Evolutionary conservation across 2,888 invertebrate species (phyloP), one percentile per base, ranked within the genome.

Genomic region (Acleris laterana): DNA sequence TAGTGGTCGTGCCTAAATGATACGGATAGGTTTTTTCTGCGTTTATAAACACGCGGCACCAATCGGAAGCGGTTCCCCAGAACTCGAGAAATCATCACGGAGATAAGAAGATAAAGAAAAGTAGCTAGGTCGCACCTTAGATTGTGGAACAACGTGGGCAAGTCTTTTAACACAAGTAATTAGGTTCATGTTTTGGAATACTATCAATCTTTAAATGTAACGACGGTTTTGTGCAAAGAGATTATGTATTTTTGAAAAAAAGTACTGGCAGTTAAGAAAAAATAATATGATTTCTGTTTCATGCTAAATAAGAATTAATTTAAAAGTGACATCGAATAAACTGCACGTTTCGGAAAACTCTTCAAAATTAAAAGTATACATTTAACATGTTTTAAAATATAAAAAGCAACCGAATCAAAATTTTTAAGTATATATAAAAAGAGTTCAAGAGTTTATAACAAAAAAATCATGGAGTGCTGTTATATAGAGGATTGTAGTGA

Each of bases 401-500:
- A 67, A 75, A 77, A 70, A 57, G 38, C 32, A 32, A 72, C 69
- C 62, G 75, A 72, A 68, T 61, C 38, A 52, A 73, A 77, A 70
- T 69, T 63, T 66, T 68, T 70, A 75, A 72, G 73, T 73, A 70
- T 58, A 76, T 75, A 70, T 61, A 67, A 75, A 77, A 70, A 62
- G 46, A 46, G 9, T 7, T 4, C 0, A 69, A 73, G 56, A 62
- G 38, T 17, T 62, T 19, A 16, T 59, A 65, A 72, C 42, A 32
- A 68, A n/a, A 74, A 74, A 80, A 83, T 81, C 72, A 90, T 90
- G 90, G 83, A 84, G 71, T 87, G 84, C 63, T 84, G 79, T 69
- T 62, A 25, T 17, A 44, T 57, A 17, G 57, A 78, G 9, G 81
- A 82, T 3, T 84, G 85, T 68, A 82, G 79, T 20, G 79, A 82